These are phyloP conservation scores for Flexamia atlantica DNA, from an alignment of 2,888 invertebrate genomes.

Conservation along the genomic window DNA sequence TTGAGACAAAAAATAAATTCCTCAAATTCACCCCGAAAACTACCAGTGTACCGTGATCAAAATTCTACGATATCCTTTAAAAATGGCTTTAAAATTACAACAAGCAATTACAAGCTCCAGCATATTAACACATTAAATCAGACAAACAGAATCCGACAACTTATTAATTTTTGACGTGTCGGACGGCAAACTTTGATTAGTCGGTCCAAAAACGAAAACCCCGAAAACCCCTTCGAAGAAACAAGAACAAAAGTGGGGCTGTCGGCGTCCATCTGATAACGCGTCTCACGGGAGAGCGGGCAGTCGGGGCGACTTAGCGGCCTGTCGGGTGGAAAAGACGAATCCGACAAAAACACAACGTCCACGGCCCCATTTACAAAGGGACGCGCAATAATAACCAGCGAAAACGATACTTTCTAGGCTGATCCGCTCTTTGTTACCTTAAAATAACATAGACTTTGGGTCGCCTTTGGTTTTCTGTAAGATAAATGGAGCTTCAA, in stretches of 20 bases:
- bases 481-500: too few species aligned
- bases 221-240: conserved; percentile 35
- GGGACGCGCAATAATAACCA: conserved; percentile 28
- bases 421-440: conserved; percentile 1
- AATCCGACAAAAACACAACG: conserved; percentile 29
- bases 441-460: not conserved
- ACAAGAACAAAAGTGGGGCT: not conserved
- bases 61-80: too few species aligned
- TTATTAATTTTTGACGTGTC: conserved; percentile 40
- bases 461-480: too few species aligned
- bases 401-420: conserved; percentile 33
- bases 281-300: conserved; percentile 35
- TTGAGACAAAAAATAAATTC: too few species aligned
- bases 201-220: conserved; percentile 40
- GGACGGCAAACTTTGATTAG: conserved; percentile 32
- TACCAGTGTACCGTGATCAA: too few species aligned
- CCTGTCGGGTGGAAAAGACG: conserved; percentile 28
- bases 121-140: not conserved
- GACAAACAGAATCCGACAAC: conserved; percentile 12
- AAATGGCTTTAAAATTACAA: too few species aligned
- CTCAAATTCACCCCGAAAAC: too few species aligned
- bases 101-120: not conserved
- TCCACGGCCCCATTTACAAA: not conserved
- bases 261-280: conserved; percentile 25
- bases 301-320: conserved; percentile 20